Evolutionary conservation across 2,797 vertebrate genomes (phyloP), one percentile per base, ranked within the genome.

Genomic region (Cossypha heuglini): DNA sequence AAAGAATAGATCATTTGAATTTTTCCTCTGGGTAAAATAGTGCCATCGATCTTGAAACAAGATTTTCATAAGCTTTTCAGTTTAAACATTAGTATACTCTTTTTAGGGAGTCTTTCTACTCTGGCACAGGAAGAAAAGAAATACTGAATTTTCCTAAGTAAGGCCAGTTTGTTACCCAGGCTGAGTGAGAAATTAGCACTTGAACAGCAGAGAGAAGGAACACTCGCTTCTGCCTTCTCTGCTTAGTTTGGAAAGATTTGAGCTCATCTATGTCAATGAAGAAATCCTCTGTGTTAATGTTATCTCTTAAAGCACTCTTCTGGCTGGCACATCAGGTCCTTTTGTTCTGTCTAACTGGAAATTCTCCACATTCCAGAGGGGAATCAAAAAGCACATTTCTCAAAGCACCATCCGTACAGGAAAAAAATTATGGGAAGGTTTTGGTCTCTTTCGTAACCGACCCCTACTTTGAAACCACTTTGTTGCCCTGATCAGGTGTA

Each of bases 371-470:
- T 67, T 72, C 11, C 11, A 13, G 33, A 2, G 7, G 1, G 2
- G 3, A 40, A 35, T 16, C 22, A 19, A 45, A 71, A 64, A 20
- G 2, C 10, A 1, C 4, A 31, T 66, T 29, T 67, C 10, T 76
- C 7, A 57, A 75, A 45, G 4, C 52, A 42, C 14, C 4, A n/a
- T 35, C 21, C 11, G 14, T 49, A 46, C 26, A 28, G 25, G n/a
- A 58, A 58, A 33, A 33, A 74, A 54, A n/a, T 2, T 0, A 16
- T 26, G 11, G 45, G 21, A 52, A 54, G 6, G 2, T 16, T 92
- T 63, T 48, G 3, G 3, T 69, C 6, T 75, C 11, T 37, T 78
- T 57, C 2, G 0, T 1, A 2, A 59, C 2, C 9, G 42, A 2
- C 2, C 0, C 2, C 6, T 48, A 4, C 13, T 73, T 69, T 45